Percentiles rank a stretch among this genome's conserved stretches.
phyloP scores from a whole-genome alignment of 2,113 vertebrate genomes.

The Chlorodrepanis virens region DNA sequence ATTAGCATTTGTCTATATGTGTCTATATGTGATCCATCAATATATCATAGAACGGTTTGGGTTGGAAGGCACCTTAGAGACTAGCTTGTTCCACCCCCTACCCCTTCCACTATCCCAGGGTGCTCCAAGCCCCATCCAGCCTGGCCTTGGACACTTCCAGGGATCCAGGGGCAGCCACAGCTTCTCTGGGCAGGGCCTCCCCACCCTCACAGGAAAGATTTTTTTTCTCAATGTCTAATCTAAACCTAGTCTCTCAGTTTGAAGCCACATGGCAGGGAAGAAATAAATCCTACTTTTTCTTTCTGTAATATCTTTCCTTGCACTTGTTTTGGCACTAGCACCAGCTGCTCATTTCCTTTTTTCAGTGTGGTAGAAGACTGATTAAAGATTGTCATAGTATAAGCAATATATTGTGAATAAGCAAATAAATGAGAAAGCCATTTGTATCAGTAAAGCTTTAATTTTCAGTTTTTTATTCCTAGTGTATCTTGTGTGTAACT shows the following conservation, averaged over 20 bases:
- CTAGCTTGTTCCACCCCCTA: too few species aligned
- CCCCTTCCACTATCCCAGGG: too few species aligned
- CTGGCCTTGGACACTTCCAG: too few species aligned
- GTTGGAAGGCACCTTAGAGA: too few species aligned
- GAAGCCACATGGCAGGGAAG: background rate
- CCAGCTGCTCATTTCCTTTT: background rate
- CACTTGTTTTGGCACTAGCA: background rate
- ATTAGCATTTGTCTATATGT: background rate
- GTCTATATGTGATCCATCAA: background rate
- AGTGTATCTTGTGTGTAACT: background rate
- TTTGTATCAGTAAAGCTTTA: background rate
- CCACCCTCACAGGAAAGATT: too few species aligned
- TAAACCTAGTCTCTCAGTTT: background rate
- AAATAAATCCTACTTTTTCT: background rate
- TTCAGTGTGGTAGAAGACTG: background rate
- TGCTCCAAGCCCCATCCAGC: too few species aligned
- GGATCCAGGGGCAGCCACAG: too few species aligned
- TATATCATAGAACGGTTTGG: too few species aligned
- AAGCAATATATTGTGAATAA: background rate
- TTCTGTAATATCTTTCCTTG: background rate
- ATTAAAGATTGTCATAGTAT: background rate
- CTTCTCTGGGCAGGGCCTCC: too few species aligned
- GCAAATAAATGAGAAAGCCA: background rate
- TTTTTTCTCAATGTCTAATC: too few species aligned
- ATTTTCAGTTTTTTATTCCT: background rate